Conservation (phyloP, 2,797 vertebrate species). For the Aulostomus chinensis region DNA sequence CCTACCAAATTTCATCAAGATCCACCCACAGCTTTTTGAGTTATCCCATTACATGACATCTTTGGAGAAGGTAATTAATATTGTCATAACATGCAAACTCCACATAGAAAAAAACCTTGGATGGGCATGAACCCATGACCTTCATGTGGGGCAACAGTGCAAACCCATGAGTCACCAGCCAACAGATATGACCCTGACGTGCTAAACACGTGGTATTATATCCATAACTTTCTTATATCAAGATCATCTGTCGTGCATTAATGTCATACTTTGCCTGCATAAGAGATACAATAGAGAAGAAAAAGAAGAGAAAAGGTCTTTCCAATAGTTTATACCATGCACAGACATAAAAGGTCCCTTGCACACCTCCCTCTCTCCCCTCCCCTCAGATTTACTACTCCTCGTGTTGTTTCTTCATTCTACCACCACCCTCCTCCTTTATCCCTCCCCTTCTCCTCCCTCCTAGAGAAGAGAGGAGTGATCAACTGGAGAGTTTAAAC, state of each 20-base stretch:
- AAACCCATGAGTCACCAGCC: too few species aligned
- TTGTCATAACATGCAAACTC: not conserved
- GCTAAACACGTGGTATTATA: too few species aligned
- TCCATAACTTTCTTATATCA: not conserved
- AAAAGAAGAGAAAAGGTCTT: slow-evolving; percentile 10
- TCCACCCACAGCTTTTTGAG: too few species aligned
- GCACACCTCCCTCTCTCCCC: slow-evolving; percentile 21
- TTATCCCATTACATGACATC: too few species aligned
- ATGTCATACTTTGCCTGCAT: not conserved
- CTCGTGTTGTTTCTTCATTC: slow-evolving; percentile 41
- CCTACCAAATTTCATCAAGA: too few species aligned
- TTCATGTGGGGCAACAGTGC: too few species aligned
- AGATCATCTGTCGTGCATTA: not conserved
- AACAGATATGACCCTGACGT: too few species aligned
- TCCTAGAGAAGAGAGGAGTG: slow-evolving; percentile 69
- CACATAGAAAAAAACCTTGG: too few species aligned
- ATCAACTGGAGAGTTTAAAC: slow-evolving; percentile 78
- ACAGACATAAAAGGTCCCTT: slow-evolving; percentile 33
- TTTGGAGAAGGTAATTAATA: too few species aligned
- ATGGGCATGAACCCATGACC: too few species aligned
- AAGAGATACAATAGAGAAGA: not conserved
- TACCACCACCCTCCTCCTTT: slow-evolving; percentile 30
- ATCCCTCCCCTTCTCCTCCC: slow-evolving; percentile 61
- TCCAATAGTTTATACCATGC: slow-evolving; percentile 49
- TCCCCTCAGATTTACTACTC: slow-evolving; percentile 52